Conservation (phyloP, 2,797 vertebrate genomes). For the Podargus strigoides region DNA sequence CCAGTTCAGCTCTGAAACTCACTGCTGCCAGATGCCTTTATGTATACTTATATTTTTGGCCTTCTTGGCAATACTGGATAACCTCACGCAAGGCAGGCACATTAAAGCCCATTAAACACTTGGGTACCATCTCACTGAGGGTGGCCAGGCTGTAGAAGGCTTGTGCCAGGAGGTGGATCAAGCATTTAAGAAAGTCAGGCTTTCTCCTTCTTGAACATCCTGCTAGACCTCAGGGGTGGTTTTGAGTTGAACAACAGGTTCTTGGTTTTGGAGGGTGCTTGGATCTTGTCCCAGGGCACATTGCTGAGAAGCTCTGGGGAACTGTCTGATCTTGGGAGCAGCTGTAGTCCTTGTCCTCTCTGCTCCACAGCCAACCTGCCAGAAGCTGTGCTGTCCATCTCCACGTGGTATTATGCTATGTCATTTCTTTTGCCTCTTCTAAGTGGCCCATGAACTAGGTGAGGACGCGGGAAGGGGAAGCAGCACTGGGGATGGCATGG, state of each 20-base stretch:
- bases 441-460: background rate
- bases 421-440: background rate
- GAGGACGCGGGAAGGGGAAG: background rate
- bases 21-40: background rate
- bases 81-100: background rate
- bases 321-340: background rate
- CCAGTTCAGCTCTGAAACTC: background rate
- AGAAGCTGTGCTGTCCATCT: background rate
- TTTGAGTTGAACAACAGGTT: background rate
- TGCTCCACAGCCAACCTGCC: background rate
- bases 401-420: rapidly evolving
- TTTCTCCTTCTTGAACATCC: background rate
- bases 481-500: rapidly evolving
- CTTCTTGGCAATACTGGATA: background rate
- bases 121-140: background rate
- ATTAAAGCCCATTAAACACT: background rate
- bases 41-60: background rate
- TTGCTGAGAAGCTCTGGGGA: background rate
- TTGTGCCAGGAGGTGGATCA: background rate
- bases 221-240: background rate
- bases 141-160: background rate
- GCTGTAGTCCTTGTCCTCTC: background rate
- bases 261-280: background rate
- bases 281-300: rapidly evolving
- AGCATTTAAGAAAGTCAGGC: background rate